Conservation (phyloP, 2,113 vertebrate species). For the Prolemur simus region DNA sequence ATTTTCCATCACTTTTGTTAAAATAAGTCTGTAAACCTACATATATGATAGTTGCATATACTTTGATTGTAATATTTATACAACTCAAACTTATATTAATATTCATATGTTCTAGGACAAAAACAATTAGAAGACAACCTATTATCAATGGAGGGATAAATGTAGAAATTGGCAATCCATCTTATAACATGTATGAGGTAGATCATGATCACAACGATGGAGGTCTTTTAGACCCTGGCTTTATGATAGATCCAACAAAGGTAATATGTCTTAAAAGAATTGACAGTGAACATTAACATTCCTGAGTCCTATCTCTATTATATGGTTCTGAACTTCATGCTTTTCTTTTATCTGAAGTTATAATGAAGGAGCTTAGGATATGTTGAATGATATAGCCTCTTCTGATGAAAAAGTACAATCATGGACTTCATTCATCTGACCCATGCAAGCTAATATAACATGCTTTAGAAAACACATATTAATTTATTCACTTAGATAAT, state of each 20-base stretch:
- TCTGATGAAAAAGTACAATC: background rate
- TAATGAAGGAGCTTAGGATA: background rate
- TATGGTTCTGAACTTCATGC: background rate
- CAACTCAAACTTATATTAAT: background rate
- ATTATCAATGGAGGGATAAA: slow-evolving; percentile 98
- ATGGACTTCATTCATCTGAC: background rate
- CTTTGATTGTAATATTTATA: background rate
- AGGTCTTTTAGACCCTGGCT: slow-evolving; percentile 93
- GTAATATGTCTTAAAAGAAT: slow-evolving; percentile 79
- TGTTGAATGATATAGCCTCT: background rate
- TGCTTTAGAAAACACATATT: background rate
- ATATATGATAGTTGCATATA: background rate
- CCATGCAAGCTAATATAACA: background rate
- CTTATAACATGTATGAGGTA: slow-evolving; percentile 99
- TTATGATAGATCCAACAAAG: slow-evolving; percentile 96
- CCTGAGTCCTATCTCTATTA: background rate
- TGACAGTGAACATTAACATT: background rate
- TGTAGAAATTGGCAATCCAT: slow-evolving; percentile 98
- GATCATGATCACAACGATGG: slow-evolving; percentile 96
- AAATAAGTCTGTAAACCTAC: background rate
- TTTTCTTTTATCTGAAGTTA: background rate
- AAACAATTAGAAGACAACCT: slow-evolving; percentile 96
- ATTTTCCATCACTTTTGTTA: background rate
- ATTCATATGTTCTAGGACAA: slow-evolving; percentile 87
- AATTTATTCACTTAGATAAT: background rate